Evolutionary conservation across 2,797 vertebrate genomes (phyloP), one percentile per base, ranked within the genome.

Genomic region (Calcarius lapponicus): DNA sequence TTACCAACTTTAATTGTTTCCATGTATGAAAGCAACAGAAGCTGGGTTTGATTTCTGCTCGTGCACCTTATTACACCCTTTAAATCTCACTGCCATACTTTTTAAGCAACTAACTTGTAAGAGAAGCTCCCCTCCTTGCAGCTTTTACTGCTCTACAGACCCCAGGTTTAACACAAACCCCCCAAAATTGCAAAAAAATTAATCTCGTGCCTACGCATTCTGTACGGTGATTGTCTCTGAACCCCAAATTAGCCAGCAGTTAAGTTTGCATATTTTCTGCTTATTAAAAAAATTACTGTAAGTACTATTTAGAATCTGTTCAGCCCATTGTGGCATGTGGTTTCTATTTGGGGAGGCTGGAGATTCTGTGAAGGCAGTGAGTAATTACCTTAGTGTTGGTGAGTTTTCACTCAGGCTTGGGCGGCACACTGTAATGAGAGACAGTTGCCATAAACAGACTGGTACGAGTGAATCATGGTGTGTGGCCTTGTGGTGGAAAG

Each of bases 331-430:
- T 96, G 98, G 98, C 99, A 99, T 99, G 99, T 99, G 99, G 98
- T 99, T 99, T 98, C 99, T 98, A 99, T 99, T 99, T 99, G 97
- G 97, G 97, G 97, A 98, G 98, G 98, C 96, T 97, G 97, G 95
- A 96, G 96, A 92, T 98, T 97, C 88, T 96, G 95, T 0, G 24
- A 97, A 98, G 96, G 97, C 98, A 97, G 97, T 96, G 97, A 98
- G 97, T 98, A 98, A 98, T 98, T 98, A 98, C 97, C 98, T 96
- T 91, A 48, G 97, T 90, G 67, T 96, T 97, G 97, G 97, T 97
- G 97, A 98, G 96, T 97, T 97, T 98, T 97, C 96, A 97, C 98
- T 97, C 97, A 92, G 84, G 97, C 97, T 97, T 94, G 90, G 96
- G 97, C 86, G 74, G 98, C 92, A 93, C 94, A 97, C 86, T 98